These are phyloP conservation scores for Pachycephus smyrnensis DNA, from an alignment of 2,888 invertebrate genomes.

Conservation along the genomic window DNA sequence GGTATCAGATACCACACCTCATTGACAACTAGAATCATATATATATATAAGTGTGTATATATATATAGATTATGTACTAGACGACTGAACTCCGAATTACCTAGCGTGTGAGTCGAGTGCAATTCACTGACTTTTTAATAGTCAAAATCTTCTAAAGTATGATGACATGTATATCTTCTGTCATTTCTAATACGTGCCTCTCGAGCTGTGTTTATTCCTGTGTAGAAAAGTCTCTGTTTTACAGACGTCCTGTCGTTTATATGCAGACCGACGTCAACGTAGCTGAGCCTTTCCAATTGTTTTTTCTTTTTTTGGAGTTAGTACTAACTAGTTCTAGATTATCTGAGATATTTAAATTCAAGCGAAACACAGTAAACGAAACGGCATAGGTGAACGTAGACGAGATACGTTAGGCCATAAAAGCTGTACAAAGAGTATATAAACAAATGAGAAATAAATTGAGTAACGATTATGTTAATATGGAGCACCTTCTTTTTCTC, in stretches of 20 bases:
- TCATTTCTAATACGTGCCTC: conserved; percentile 35
- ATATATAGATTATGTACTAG: conserved; percentile 51
- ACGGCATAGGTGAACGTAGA: background rate
- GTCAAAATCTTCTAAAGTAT: conserved; percentile 30
- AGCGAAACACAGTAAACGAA: background rate
- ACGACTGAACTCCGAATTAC: conserved; percentile 63
- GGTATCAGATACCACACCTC: conserved; percentile 13
- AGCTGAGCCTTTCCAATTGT: background rate
- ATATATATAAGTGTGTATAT: conserved; percentile 17
- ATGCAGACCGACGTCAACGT: background rate
- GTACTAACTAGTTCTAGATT: background rate
- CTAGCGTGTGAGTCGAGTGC: conserved; percentile 41
- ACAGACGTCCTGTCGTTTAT: background rate
- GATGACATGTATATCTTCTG: conserved; percentile 33
- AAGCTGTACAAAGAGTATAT: conserved; percentile 51
- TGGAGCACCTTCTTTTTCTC: background rate
- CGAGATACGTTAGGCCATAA: conserved; percentile 40
- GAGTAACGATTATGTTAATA: conserved; percentile 53
- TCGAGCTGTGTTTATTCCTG: conserved; percentile 29
- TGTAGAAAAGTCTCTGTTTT: background rate
- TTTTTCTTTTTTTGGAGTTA: background rate
- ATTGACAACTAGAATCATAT: conserved; percentile 15
- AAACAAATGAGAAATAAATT: conserved; percentile 46
- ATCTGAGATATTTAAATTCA: background rate
- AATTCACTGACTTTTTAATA: conserved; percentile 42